A percentile compares a stretch with the other conserved stretches of the same genome.
Conservation (phyloP, 1,140 invertebrate species). For the Arctopsyche grandis region DNA sequence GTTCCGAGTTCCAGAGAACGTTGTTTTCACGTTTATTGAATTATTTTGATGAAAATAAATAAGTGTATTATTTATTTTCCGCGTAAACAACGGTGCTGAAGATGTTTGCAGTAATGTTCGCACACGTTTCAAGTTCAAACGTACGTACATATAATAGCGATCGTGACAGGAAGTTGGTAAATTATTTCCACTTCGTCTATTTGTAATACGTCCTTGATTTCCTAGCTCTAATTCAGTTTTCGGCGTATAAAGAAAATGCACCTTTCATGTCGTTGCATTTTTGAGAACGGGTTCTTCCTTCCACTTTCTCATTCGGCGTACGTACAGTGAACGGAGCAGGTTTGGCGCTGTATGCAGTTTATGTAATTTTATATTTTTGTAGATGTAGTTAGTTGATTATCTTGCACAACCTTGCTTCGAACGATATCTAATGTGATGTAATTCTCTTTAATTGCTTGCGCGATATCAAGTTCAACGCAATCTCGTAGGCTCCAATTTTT, state of each 20-base stretch:
- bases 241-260: no score
- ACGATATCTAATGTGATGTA: slow-evolving; percentile 15
- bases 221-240: no score
- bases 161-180: no score
- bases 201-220: no score
- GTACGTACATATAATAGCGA: no score
- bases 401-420: slow-evolving; percentile 4
- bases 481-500: neutral
- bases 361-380: neutral
- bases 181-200: no score
- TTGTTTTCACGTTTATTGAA: no score
- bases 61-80: neutral
- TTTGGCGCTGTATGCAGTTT: neutral
- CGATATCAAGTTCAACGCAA: slow-evolving; percentile 5
- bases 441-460: neutral
- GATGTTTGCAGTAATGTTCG: neutral
- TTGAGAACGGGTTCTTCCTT: no score
- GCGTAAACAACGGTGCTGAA: neutral
- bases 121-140: no score
- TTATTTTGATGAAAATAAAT: neutral
- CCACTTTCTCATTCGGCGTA: no score
- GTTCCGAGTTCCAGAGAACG: neutral
- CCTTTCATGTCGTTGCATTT: no score
- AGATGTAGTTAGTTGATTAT: neutral
- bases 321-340: no score